These are phyloP conservation scores for Diplosoma virens DNA, from an alignment of 23 tunicate species.

Conservation along the genomic window DNA sequence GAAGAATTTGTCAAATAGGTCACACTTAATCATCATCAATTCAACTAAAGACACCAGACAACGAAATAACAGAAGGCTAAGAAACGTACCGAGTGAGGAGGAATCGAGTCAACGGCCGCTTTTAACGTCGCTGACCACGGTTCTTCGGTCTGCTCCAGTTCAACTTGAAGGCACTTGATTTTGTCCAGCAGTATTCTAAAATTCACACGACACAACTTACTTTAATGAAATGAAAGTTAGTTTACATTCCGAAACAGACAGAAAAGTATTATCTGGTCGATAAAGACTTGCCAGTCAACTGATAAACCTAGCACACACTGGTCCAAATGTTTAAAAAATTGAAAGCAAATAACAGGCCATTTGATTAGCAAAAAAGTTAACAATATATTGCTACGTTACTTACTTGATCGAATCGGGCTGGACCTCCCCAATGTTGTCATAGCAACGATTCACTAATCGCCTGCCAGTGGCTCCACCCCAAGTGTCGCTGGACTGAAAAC, in stretches of 20 bases:
- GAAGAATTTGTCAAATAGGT: too few relatives aligned
- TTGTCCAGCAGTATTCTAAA: slow-evolving; percentile 52
- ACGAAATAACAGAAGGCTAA: background rate
- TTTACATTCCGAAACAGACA: too few relatives aligned
- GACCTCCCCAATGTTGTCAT: slow-evolving; percentile 81
- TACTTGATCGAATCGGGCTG: slow-evolving; percentile 79
- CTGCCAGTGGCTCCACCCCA: slow-evolving; percentile 90
- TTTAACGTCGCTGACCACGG: slow-evolving; percentile 53
- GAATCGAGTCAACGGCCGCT: background rate
- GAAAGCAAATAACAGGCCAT: too few relatives aligned
- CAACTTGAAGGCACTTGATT: slow-evolving; percentile 48
- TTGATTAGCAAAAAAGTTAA: too few relatives aligned
- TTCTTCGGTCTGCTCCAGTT: slow-evolving; percentile 39
- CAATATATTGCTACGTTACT: too few relatives aligned
- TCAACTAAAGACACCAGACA: too few relatives aligned
- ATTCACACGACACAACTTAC: background rate
- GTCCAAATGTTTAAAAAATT: too few relatives aligned
- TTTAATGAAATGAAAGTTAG: background rate
- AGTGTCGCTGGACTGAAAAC: slow-evolving; percentile 73
- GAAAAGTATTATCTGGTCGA: too few relatives aligned
- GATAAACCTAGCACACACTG: background rate
- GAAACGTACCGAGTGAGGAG: background rate
- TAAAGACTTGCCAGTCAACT: background rate
- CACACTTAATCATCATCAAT: too few relatives aligned
- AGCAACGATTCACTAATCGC: slow-evolving; percentile 77